A percentile compares a stretch with the other conserved stretches of the same genome.
Evolutionary conservation across 2,113 vertebrate genomes (phyloP).

Genomic region (Macrotis lagotis): DNA sequence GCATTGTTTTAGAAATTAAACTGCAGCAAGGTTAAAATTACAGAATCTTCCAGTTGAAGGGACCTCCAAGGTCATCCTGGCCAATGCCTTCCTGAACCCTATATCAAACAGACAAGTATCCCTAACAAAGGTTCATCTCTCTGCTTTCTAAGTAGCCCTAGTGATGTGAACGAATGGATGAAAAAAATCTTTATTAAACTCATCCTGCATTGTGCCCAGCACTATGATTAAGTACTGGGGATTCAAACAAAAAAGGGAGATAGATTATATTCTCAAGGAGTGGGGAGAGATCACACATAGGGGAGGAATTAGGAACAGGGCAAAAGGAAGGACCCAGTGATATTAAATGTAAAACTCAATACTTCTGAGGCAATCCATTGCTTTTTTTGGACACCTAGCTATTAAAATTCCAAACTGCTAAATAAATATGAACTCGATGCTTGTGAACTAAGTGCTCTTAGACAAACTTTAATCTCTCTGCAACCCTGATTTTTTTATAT

Average conservation of each 20-base stretch:
- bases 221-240: background rate
- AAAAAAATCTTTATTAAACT: background rate
- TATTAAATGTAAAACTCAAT: background rate
- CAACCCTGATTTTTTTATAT: background rate
- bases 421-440: background rate
- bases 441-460: background rate
- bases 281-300: background rate
- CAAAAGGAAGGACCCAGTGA: background rate
- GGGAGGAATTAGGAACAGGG: background rate
- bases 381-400: background rate
- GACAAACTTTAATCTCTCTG: background rate
- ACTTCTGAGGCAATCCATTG: background rate
- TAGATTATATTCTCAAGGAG: background rate
- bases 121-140: background rate
- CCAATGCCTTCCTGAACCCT: background rate
- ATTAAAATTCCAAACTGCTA: background rate
- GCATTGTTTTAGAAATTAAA: slow-evolving; percentile 25
- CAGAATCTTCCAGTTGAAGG: background rate
- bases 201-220: accelerated
- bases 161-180: background rate
- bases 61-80: background rate
- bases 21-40: background rate
- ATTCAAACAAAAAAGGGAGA: background rate
- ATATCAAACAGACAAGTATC: background rate
- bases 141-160: background rate